Evolutionary conservation across 2,888 invertebrate species (phyloP), one percentile per base, ranked within the genome.

Genomic region (Tricholauxania praeusta): DNA sequence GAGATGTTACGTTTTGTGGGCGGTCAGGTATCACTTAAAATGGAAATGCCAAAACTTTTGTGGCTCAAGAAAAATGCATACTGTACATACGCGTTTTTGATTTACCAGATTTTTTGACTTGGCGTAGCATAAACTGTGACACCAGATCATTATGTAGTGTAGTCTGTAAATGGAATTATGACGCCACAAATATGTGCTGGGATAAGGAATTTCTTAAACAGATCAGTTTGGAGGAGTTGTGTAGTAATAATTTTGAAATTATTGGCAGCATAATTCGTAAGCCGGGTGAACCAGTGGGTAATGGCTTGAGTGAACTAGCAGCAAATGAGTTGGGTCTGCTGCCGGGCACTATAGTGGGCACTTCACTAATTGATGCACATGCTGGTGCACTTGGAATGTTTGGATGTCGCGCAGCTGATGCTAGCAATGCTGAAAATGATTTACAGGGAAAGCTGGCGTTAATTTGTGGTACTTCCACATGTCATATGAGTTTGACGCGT

Each of bases 381-480:
- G 96, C 98, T 69, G 98, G 98, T 32, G 96, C 94, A 1, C 88
- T 98, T 74, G 97, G 96, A 19, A 91, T 96, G 90, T 91, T 96
- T 77, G 94, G 95, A 0, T 92, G 93, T 76, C 86, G 87, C 66
- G 90, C 90, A 1, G 81, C 80, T 1, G 75, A 70, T n/a, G 59
- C 48, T 8, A 74, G 75, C 59, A 74, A 76, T 28, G 19, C 19
- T 3, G 70, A n/a, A 39, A 48, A 78, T 5, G 78, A 81, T 53
- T 73, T 84, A 4, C 78, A 83, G 72, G 83, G 82, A 0, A 86
- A 86, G 72, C 77, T 86, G 82, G 87, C 84, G 0, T 69, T 98
- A 67, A 97, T 98, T 81, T 95, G 96, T 88, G 98, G 98, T 0
- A 98, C 98, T 7, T 98, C 98, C 0, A 95, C 97, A 1, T 98